Evolutionary conservation across 2,888 invertebrate genomes (phyloP).

Genomic region (Trissoscelio sp.): DNA sequence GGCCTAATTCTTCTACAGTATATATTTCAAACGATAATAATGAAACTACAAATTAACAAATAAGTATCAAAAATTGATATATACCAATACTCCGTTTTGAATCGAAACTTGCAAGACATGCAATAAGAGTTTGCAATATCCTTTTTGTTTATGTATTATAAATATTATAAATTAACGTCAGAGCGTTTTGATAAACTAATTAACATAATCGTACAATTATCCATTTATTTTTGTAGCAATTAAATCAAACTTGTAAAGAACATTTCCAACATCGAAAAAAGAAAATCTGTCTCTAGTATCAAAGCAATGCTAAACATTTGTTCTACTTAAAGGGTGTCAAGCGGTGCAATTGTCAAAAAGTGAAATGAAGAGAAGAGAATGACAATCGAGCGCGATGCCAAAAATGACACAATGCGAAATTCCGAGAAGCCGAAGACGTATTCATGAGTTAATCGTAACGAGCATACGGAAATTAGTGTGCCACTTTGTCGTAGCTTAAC

Average conservation of each 20-base stretch:
- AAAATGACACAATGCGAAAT: conserved; percentile 20
- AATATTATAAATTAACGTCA: not conserved
- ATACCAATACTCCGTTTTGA: not conserved
- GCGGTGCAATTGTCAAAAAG: not conserved
- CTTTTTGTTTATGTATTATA: conserved; percentile 3
- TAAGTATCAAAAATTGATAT: not conserved
- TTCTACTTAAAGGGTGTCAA: too few species aligned
- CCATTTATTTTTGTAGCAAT: conserved; percentile 31
- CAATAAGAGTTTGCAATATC: conserved; percentile 15
- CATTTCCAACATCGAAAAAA: conserved; percentile 11
- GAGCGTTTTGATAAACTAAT: conserved; percentile 24
- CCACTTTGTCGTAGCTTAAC: conserved; percentile 29
- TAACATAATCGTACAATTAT: conserved; percentile 13
- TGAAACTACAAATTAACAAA: not conserved
- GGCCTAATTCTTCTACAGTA: not conserved
- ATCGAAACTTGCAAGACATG: not conserved
- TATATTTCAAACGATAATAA: not conserved
- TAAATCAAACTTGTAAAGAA: conserved; percentile 1
- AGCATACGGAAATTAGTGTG: conserved; percentile 32
- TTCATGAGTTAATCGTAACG: conserved; percentile 22
- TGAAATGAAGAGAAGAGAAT: conserved; percentile 5
- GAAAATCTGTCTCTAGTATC: not conserved
- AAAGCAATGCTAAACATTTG: not conserved
- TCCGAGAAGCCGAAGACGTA: conserved; percentile 13
- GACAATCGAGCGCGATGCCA: not conserved